phyloP scores from a whole-genome alignment of 2,888 invertebrate species.

The Xestia xanthographa region DNA sequence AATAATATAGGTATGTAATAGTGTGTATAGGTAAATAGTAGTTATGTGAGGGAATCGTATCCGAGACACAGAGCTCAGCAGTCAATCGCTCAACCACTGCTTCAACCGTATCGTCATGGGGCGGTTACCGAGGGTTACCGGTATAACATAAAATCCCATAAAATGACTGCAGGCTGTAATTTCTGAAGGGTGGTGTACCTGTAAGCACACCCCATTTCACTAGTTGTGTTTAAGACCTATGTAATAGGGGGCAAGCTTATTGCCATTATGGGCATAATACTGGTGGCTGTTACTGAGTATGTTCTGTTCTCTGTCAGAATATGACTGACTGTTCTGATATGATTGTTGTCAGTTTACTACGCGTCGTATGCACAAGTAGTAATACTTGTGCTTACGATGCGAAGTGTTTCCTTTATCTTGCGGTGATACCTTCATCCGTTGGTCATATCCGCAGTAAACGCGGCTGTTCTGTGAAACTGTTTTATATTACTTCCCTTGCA shows the following conservation, averaged over 20 bases:
- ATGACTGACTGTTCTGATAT: no score
- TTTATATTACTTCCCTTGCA: slow-evolving; percentile 2
- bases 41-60: neutral
- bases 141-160: neutral
- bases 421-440: slow-evolving; percentile 4
- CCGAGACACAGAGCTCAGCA: neutral
- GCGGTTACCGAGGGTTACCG: neutral
- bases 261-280: neutral
- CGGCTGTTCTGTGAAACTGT: neutral
- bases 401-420: slow-evolving; percentile 2
- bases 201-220: neutral
- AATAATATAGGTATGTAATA: no score
- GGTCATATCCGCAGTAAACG: slow-evolving; percentile 1
- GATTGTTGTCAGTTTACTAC: no score
- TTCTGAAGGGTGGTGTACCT: neutral
- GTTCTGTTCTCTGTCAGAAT: no score
- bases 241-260: neutral
- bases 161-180: no score
- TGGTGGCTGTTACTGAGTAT: neutral
- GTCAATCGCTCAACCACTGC: neutral
- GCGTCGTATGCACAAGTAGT: no score
- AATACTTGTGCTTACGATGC: no score
- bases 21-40: no score
- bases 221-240: neutral
- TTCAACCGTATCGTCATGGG: neutral